These are phyloP conservation scores for Rosalia funebris DNA, from an alignment of 2,888 invertebrate species.

Conservation along the genomic window DNA sequence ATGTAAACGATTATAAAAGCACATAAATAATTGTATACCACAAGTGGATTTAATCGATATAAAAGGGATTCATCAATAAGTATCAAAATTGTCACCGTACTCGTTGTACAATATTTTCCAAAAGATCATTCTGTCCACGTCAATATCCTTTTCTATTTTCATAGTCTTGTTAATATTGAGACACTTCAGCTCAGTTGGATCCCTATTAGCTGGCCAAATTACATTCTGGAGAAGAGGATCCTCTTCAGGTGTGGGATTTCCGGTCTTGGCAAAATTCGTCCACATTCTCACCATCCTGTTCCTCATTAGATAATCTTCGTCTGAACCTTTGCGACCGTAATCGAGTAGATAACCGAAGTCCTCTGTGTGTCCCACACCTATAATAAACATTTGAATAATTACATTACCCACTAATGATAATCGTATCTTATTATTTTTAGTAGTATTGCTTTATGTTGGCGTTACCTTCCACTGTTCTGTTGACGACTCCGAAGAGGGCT, in stretches of 20 bases:
- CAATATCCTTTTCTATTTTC: conserved; percentile 4
- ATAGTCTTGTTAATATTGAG: conserved; percentile 30
- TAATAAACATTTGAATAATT: no score
- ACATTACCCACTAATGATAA: no score
- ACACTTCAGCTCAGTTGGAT: conserved; percentile 8
- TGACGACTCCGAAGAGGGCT: conserved; percentile 31
- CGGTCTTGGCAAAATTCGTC: conserved; percentile 46
- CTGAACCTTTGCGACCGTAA: conserved; percentile 23
- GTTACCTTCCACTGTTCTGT: conserved; percentile 27
- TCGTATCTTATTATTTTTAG: no score
- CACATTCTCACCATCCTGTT: conserved; percentile 38
- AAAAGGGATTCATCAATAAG: no score
- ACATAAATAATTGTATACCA: no score
- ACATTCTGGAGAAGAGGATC: conserved; percentile 38
- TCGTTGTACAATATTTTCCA: conserved; percentile 35
- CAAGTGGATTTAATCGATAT: no score
- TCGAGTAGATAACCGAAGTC: conserved; percentile 45
- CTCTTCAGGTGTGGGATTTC: conserved; percentile 41
- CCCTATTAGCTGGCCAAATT: conserved; percentile 28
- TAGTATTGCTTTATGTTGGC: background rate
- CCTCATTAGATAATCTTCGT: conserved; percentile 34
- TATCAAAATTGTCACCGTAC: no score
- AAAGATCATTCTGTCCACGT: conserved; percentile 13
- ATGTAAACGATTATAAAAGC: no score
- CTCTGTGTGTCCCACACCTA: conserved; percentile 45